Base-by-base conservation (phyloP, 1,140 invertebrate genomes). In the Brachionus rotundiformis region DNA sequence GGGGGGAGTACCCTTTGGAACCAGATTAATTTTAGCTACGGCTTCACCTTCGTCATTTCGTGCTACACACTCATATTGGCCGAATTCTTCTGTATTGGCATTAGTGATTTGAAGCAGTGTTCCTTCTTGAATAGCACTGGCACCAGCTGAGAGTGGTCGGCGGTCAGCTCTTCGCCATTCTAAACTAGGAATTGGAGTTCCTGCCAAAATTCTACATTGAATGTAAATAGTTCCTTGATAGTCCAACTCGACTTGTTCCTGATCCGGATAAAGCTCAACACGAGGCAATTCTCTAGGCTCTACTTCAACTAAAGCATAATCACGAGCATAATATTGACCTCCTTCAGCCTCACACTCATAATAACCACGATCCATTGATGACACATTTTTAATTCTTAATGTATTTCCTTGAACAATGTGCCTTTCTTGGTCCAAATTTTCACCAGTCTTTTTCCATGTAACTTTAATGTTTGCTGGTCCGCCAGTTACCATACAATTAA, bases 401-500 rank as follows among this genome's bases (percentile, higher is more conserved):
- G 19, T 31, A 79, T 59, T 31, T 25, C 76, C 76, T 59, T 79
- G 31, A 59, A 79, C 76, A 59, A 79, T 33, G 33, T 79, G 76
- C 10, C 76, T 19, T 19, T n/a, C n/a, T 23, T 23, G 25, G 6
- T 79, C 76, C 23, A 79, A 79, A 33, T 19, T 27, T 36, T 79
- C 76, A 2, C 76, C 76, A 13, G 59, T 29, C 31, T 79, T 79
- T 54, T 79, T 79, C 76, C 76, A 79, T 33, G 11, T 39, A 25
- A 79, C 10, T 10, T 6, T 59, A 6, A 29, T 29, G 54, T 39
- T 39, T 36, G n/a, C 8, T 10, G 31, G n/a, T 33, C 76, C 76
- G 54, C 76, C 76, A 25, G n/a, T n/a, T 29, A 79, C 76, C 19
- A 2, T 31, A 5, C 76, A 79, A 36, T 29, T 2, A 25, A 79